A percentile compares a stretch with the other conserved stretches of the same genome.
Evolutionary conservation across 1,140 invertebrate genomes (phyloP).

Genomic region (Ips typographus): DNA sequence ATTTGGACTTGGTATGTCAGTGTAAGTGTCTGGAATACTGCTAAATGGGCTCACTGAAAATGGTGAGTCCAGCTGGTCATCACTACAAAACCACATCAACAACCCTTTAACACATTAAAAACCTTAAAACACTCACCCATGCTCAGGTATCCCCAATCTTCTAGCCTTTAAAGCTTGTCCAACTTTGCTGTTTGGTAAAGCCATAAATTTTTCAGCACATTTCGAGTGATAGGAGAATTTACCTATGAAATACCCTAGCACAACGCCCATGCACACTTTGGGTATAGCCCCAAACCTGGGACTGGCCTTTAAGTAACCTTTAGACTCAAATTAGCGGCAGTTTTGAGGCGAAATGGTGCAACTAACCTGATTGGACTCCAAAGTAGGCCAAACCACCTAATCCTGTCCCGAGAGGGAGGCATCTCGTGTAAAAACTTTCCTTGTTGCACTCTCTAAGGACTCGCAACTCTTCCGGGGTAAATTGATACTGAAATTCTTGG

Average conservation of each 20-base stretch:
- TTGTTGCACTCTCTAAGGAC: conserved; percentile 69
- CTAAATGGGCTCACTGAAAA: conserved; percentile 54
- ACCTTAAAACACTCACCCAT: conserved; percentile 44
- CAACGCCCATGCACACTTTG: conserved; percentile 63
- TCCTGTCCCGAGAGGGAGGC: conserved; percentile 63
- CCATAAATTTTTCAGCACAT: conserved; percentile 75
- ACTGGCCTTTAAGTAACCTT: conserved; percentile 58
- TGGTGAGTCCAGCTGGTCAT: conserved; percentile 44
- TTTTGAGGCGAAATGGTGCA: neutral
- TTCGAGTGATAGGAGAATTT: conserved; percentile 73
- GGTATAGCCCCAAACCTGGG: conserved; percentile 65
- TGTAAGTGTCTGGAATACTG: conserved; percentile 51
- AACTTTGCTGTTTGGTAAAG: conserved; percentile 63
- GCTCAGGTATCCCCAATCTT: conserved; percentile 50
- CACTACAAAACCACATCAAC: conserved; percentile 4
- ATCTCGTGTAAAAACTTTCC: conserved; percentile 71
- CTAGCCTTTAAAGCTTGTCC: conserved; percentile 61
- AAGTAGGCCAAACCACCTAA: conserved; percentile 62
- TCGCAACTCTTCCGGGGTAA: conserved; percentile 63
- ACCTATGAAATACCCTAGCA: conserved; percentile 73
- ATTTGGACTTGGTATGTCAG: conserved; percentile 49
- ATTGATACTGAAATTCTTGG: conserved; percentile 57
- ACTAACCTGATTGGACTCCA: conserved; percentile 61
- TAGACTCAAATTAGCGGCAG: conserved; percentile 6
- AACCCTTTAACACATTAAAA: neutral